Conservation (phyloP, 2,797 vertebrate genomes). For the Pseudomugil gertrudae region DNA sequence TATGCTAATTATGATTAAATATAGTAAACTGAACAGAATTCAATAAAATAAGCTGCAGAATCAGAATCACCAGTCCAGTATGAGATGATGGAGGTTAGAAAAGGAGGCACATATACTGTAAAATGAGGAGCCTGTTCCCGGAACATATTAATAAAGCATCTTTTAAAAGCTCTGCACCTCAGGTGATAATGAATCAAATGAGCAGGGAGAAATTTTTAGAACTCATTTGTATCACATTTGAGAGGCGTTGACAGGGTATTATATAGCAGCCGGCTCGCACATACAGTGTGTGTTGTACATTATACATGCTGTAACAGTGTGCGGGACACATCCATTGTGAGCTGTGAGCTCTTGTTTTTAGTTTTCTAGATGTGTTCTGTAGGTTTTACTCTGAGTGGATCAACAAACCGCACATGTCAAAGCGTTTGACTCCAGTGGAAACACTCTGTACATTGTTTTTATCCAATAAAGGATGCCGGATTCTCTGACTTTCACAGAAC, state of each 20-base stretch:
- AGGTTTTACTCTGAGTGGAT: too few species aligned
- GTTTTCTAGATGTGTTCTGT: too few species aligned
- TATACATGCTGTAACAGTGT: slow-evolving; percentile 21
- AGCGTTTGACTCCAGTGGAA: background rate
- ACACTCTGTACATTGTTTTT: background rate
- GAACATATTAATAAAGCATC: slow-evolving; percentile 8
- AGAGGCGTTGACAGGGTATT: slow-evolving; percentile 58
- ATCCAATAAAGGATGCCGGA: background rate
- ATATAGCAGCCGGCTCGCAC: slow-evolving; percentile 40
- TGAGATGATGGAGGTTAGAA: too few species aligned
- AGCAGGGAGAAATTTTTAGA: slow-evolving; percentile 44
- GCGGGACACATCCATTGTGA: slow-evolving; percentile 20
- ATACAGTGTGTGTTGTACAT: slow-evolving; percentile 22
- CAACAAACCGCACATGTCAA: background rate
- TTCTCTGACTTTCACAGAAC: slow-evolving; percentile 3
- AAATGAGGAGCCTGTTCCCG: background rate
- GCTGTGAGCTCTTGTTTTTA: slow-evolving; percentile 10
- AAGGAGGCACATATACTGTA: background rate
- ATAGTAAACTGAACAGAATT: background rate
- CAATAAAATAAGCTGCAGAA: too few species aligned
- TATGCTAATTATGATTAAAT: background rate
- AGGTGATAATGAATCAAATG: slow-evolving; percentile 67
- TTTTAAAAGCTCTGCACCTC: slow-evolving; percentile 20
- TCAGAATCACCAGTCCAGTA: too few species aligned
- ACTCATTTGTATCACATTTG: slow-evolving; percentile 41